Conservation (phyloP, 1,140 invertebrate species). For the Caerostris extrusa region DNA sequence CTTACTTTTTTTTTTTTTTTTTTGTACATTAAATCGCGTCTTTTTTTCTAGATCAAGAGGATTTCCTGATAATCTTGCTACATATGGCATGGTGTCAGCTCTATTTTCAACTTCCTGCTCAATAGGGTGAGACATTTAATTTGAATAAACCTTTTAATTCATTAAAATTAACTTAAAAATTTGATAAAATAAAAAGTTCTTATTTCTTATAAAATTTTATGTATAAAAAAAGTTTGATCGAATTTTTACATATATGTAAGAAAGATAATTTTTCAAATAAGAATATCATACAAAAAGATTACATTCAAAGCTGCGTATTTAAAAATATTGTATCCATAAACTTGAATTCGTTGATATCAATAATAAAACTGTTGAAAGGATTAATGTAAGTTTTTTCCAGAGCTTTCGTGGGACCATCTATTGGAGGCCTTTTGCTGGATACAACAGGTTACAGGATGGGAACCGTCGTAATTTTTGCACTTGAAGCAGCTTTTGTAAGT, state of each 20-base stretch:
- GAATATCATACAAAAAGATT: too few relatives aligned
- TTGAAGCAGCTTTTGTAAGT: conserved; percentile 78
- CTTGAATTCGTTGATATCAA: too few relatives aligned
- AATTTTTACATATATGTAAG: too few relatives aligned
- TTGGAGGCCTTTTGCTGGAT: conserved; percentile 78
- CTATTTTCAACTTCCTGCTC: conserved; percentile 93
- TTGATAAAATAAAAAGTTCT: too few relatives aligned
- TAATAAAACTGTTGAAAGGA: too few relatives aligned
- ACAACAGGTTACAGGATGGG: conserved; percentile 72
- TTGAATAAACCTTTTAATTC: background rate
- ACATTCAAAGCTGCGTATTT: too few relatives aligned
- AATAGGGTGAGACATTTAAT: conserved; percentile 83
- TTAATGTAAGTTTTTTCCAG: conserved; percentile 20
- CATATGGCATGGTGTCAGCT: conserved; percentile 91
- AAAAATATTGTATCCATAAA: too few relatives aligned
- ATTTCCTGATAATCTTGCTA: conserved; percentile 90
- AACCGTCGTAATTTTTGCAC: conserved; percentile 76
- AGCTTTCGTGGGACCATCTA: conserved; percentile 78
- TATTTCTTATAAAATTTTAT: too few relatives aligned
- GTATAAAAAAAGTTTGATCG: too few relatives aligned
- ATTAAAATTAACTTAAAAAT: background rate
- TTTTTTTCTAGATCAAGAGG: conserved; percentile 81
- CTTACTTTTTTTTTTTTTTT: too few relatives aligned
- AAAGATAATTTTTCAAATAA: too few relatives aligned
- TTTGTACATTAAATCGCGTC: background rate